Base-by-base conservation (phyloP, 92 coral and sea anemone genomes). In the Actinernus sp. region DNA sequence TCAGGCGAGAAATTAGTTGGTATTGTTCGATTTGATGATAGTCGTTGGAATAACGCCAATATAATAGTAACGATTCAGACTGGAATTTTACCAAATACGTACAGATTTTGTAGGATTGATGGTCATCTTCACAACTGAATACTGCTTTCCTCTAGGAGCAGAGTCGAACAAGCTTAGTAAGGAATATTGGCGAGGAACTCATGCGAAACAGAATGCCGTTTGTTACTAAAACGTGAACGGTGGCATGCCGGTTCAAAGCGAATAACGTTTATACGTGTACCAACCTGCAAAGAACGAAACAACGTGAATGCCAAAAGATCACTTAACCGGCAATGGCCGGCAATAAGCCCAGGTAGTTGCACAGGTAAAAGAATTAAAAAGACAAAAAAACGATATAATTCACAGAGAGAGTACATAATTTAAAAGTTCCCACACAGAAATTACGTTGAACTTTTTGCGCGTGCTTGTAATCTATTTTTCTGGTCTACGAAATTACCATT, bases 161-260 rank as follows among this genome's bases (percentile, higher is more conserved):
- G 41, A 55, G 39, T 33, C 22, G 14, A 43, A 19, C 40, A 19
- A 53, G 75, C 22, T 36, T 52, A 33, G 28, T 10, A 41, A 39
- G 30, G 39, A 44, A 38, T 31, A 32, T 16, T 68, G 34, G 25
- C 9, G 53, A 54, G 34, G 60, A 43, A 50, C n/a, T 57, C 65
- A 55, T 29, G 52, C 52, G 52, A 12, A 18, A 45, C 58, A 52
- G 32, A 70, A 55, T 55, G 78, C 78, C 60, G 61, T 70, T 70
- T 70, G 58, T 54, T 70, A 37, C 3, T 39, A 48, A 65, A 65
- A 48, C 74, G 48, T 30, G 57, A 37, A 62, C 26, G 26, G 18
- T 55, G 36, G 61, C 78, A 70, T 70, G 78, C 78, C 78, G 78
- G 78, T 58, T 70, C 50, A 44, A 70, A 64, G 36, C 55, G 45